Evolutionary conservation across 2,797 vertebrate genomes (phyloP).

Genomic region (Catharus ustulatus): DNA sequence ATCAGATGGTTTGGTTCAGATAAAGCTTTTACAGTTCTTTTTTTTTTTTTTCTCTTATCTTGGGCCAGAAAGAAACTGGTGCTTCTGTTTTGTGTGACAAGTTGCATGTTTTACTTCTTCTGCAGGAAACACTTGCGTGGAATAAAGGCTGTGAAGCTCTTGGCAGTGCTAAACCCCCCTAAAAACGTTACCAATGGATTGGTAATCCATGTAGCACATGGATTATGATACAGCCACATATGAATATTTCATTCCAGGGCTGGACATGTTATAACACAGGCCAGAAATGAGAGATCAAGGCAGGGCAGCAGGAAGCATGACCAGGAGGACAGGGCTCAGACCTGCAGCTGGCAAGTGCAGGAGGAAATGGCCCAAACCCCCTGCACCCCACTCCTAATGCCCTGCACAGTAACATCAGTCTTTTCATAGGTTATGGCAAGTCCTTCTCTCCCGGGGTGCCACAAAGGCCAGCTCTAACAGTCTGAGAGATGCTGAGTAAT

Average conservation of each 20-base stretch:
- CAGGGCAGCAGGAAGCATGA: not conserved
- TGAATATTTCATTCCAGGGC: not conserved
- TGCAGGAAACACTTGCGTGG: not conserved
- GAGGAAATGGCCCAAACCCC: not conserved
- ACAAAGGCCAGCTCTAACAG: not conserved
- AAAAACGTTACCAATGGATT: accelerated
- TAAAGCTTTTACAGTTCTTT: not conserved
- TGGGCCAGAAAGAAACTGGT: not conserved
- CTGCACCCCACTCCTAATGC: not conserved
- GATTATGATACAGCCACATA: not conserved
- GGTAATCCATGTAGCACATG: accelerated
- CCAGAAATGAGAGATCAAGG: not conserved
- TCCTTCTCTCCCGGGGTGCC: not conserved
- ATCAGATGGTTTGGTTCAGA: slow-evolving; percentile 7
- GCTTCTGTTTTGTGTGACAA: not conserved
- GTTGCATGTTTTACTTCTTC: not conserved
- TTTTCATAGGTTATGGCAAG: not conserved
- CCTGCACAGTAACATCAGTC: not conserved
- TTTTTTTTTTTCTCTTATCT: not conserved
- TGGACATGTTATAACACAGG: not conserved
- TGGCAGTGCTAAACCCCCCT: not conserved
- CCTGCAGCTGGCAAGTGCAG: not conserved
- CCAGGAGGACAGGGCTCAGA: not conserved
- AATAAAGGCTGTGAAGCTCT: not conserved
- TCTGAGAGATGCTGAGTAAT: not conserved